These are phyloP conservation scores for Brachypalpus laphriformis DNA, from an alignment of 2,888 invertebrate genomes.

Conservation along the genomic window DNA sequence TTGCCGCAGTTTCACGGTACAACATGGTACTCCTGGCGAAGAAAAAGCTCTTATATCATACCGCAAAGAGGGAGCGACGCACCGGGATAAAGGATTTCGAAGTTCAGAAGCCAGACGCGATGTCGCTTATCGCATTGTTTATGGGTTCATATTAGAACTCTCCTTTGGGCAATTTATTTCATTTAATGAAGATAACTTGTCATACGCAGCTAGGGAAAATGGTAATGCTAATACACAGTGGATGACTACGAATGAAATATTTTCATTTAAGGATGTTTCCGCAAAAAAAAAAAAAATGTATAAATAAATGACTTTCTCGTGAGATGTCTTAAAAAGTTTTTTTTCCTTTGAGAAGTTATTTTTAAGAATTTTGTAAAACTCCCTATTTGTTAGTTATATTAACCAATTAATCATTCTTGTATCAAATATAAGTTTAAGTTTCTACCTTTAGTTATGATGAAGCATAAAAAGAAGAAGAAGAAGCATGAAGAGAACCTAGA, in stretches of 20 bases:
- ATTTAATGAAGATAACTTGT: conserved; percentile 74
- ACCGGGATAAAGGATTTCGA: conserved; percentile 54
- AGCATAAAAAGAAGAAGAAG: too few species aligned
- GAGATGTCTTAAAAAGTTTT: conserved; percentile 7
- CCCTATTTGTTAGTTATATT: background rate
- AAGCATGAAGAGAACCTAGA: too few species aligned
- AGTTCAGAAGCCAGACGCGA: conserved; percentile 69
- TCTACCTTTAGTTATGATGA: too few species aligned
- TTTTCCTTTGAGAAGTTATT: background rate
- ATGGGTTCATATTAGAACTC: conserved; percentile 71
- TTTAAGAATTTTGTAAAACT: background rate
- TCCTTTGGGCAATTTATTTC: conserved; percentile 74
- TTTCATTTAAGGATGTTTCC: conserved; percentile 44
- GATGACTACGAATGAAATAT: conserved; percentile 58
- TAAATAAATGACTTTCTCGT: conserved; percentile 3
- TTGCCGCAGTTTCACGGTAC: conserved; percentile 38
- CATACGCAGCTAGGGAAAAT: conserved; percentile 62
- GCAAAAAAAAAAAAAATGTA: background rate
- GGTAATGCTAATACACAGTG: conserved; percentile 51
- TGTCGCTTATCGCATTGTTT: conserved; percentile 71
- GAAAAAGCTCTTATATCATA: conserved; percentile 42
- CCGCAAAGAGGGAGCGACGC: conserved; percentile 12
- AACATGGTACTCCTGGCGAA: conserved; percentile 24
- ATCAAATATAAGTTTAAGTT: too few species aligned
- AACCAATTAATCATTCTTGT: background rate